Evolutionary conservation across 2,888 invertebrate genomes (phyloP), one percentile per base, ranked within the genome.

Genomic region (Campaea margaritaria): DNA sequence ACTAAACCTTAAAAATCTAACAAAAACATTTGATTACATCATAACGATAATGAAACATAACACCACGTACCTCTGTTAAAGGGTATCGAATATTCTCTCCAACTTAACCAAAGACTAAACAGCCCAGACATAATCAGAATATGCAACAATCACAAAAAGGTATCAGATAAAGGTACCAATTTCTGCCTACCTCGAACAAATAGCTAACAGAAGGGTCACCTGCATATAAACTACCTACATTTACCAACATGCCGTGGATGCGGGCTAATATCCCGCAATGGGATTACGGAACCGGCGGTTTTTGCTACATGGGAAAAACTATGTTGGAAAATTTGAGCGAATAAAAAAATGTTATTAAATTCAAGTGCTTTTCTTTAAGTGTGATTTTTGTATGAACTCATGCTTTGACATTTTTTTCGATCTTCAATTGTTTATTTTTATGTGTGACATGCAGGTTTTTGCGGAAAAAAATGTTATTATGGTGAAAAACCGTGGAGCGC

Each of bases 191-290:
- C 43, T 34, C 27, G 38, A 45, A 28, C 45, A 52, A 45, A 52
- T 52, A 38, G 52, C 44, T 44, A 52, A 27, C 50, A 50, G 45
- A 44, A 38, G 44, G 52, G 52, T 38, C 36, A 7, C 52, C 43
- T 45, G 52, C 52, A 52, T 52, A 44, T 34, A 52, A 52, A 52
- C 44, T 50, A 15, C 27, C 39, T 11, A 14, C 21, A 14, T 49
- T 49, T 49, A 41, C 49, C 14, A 39, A 16, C 48, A 28, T 15
- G 39, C 28, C 12, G n/a, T 13, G 50, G 31, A 31, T 28, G 31
- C 41, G 11, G 31, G 42, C 14, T 50, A 50, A 50, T 50, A 36
- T 36, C 50, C 36, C 12, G 50, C 12, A 15, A 50, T 50, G 39
- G 49, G 41, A 49, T 49, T 49, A 49, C 39, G 27, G 39, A 28